Evolutionary conservation across 1,140 invertebrate genomes (phyloP).

Genomic region (Ericerus pela): DNA sequence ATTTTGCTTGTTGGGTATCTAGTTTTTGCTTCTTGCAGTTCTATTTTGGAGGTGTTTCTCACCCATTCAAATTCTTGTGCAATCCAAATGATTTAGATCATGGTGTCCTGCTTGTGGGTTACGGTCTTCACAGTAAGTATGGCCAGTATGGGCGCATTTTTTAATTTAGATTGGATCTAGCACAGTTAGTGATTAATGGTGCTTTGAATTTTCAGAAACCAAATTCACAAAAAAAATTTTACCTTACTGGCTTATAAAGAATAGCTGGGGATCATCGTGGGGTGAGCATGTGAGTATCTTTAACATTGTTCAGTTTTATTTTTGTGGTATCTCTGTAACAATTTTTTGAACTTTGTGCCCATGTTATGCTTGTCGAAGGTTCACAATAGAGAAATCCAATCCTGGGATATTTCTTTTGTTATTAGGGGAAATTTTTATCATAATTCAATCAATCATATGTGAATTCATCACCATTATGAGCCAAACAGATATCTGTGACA

Average conservation of each 20-base stretch:
- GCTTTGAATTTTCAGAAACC: slow-evolving; percentile 21
- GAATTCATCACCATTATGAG: too few species aligned
- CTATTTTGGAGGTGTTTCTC: slow-evolving; percentile 91
- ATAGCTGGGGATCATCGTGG: slow-evolving; percentile 80
- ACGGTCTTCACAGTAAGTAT: slow-evolving; percentile 53
- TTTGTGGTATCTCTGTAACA: too few species aligned
- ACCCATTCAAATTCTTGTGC: slow-evolving; percentile 82
- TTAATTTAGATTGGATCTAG: neutral
- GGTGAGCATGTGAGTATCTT: slow-evolving; percentile 42
- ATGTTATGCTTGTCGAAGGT: too few species aligned
- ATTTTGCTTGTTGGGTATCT: slow-evolving; percentile 11
- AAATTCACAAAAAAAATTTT: slow-evolving; percentile 30
- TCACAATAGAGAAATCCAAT: too few species aligned
- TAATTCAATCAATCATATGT: too few species aligned
- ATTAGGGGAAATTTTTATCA: too few species aligned
- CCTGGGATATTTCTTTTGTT: too few species aligned
- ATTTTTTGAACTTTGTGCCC: too few species aligned
- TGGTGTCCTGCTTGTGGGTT: slow-evolving; percentile 87
- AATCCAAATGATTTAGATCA: slow-evolving; percentile 61
- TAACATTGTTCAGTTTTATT: too few species aligned
- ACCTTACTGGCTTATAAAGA: slow-evolving; percentile 89
- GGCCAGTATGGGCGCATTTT: neutral
- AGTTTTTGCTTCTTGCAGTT: slow-evolving; percentile 43
- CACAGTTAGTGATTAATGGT: neutral
- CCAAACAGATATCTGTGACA: too few species aligned